phyloP scores from a whole-genome alignment of 2,888 invertebrate genomes.

The Stomorhina lunata region DNA sequence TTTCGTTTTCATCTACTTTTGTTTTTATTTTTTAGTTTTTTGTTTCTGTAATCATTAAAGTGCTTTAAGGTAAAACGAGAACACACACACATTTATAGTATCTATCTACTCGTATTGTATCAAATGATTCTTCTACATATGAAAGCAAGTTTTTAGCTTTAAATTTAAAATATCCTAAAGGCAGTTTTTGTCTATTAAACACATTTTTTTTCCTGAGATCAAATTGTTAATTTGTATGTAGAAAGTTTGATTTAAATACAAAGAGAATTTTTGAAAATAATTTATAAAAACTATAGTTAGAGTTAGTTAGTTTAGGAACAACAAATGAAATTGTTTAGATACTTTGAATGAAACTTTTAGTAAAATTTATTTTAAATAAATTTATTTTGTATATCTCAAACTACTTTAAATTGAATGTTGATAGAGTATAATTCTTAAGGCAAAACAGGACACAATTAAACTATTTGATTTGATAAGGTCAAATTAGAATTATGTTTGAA shows the following conservation, averaged over 20 bases:
- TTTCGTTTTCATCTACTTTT: not conserved
- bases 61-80: slow-evolving; percentile 5
- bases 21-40: not conserved
- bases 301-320: not conserved
- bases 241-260: not conserved
- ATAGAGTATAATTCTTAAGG: too few relatives aligned
- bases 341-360: not conserved
- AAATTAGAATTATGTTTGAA: too few relatives aligned
- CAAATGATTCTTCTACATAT: too few relatives aligned
- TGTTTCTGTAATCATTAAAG: slow-evolving; percentile 6
- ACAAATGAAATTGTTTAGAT: not conserved
- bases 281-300: too few relatives aligned
- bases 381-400: too few relatives aligned
- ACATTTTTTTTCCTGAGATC: slow-evolving; percentile 7
- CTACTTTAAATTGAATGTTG: too few relatives aligned
- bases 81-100: too few relatives aligned
- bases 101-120: too few relatives aligned
- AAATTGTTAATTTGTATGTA: not conserved
- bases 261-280: too few relatives aligned
- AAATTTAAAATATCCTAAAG: slow-evolving; percentile 10
- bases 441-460: too few relatives aligned
- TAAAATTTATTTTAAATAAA: too few relatives aligned
- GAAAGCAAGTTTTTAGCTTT: not conserved
- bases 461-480: too few relatives aligned
- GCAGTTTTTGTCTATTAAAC: slow-evolving; percentile 11